Conservation (phyloP, 2,888 invertebrate genomes). For the Drosophila mulleri region DNA sequence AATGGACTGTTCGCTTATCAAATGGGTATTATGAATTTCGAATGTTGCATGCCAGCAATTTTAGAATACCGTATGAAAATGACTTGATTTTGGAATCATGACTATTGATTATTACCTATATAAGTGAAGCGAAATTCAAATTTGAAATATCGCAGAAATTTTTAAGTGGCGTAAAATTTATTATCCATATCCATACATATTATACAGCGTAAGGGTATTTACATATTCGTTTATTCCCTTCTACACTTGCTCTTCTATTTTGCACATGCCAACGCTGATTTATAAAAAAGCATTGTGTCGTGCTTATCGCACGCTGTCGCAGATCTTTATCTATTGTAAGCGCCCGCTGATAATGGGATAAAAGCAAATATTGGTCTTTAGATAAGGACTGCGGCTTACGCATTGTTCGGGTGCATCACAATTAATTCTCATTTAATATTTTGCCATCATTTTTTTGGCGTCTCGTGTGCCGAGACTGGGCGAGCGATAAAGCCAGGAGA, state of each 20-base stretch:
- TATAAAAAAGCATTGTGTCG: neutral
- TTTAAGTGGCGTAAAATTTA: too few species aligned
- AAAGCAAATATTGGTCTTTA: constrained; percentile 29
- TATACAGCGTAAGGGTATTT: neutral
- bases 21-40: constrained; percentile 1
- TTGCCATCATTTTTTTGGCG: constrained; percentile 44
- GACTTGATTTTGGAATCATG: neutral
- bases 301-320: constrained; percentile 7
- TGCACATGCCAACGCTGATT: constrained; percentile 15
- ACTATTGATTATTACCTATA: too few species aligned
- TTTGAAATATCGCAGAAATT: too few species aligned
- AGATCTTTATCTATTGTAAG: constrained; percentile 32
- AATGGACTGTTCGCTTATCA: neutral
- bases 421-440: neutral
- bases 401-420: neutral
- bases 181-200: too few species aligned
- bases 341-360: constrained; percentile 28
- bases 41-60: neutral
- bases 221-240: neutral
- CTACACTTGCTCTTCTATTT: constrained; percentile 3
- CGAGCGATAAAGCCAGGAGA: neutral
- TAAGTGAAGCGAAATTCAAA: too few species aligned
- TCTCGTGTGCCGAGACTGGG: constrained; percentile 56
- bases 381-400: constrained; percentile 20
- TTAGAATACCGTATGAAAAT: neutral